Evolutionary conservation across 2,113 vertebrate species (phyloP).

Genomic region (Microtus pennsylvanicus): DNA sequence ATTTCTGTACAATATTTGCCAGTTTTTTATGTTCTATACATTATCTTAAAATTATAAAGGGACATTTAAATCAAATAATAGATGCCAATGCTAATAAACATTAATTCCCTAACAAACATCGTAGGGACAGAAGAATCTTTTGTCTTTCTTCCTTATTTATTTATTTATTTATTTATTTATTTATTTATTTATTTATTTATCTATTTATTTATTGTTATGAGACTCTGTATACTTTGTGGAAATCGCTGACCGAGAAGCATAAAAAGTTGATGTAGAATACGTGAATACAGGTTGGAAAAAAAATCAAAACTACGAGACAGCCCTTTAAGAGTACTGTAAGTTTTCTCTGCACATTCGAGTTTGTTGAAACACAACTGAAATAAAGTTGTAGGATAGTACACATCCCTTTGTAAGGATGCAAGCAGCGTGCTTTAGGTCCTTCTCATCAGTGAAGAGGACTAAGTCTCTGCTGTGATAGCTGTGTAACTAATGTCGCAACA

Average conservation of each 20-base stretch:
- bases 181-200: too few species aligned
- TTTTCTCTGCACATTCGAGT: conserved; percentile 19
- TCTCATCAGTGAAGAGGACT: conserved; percentile 11
- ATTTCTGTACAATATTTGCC: not conserved
- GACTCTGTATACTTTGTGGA: conserved; percentile 1
- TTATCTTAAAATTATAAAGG: conserved; percentile 43
- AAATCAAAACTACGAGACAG: conserved; percentile 18
- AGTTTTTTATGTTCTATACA: conserved; percentile 20
- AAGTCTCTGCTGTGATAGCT: conserved; percentile 36
- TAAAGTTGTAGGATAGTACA: conserved; percentile 10
- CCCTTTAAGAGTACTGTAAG: conserved; percentile 30
- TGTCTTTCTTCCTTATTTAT: not conserved
- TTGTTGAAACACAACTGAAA: conserved; percentile 17
- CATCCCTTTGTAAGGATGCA: not conserved
- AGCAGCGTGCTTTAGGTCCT: not conserved
- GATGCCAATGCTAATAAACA: not conserved
- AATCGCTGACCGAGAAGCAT: conserved; percentile 13
- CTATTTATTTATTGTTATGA: not conserved
- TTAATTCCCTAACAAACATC: not conserved
- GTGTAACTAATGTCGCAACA: conserved; percentile 50
- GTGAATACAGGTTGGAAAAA: conserved; percentile 55
- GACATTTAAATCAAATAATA: conserved; percentile 26
- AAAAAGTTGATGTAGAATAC: conserved; percentile 33
- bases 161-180: too few species aligned
- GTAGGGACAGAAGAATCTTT: not conserved